These are phyloP conservation scores for Armadillidium nasatum DNA, from an alignment of 1,140 invertebrate genomes.

Conservation along the genomic window DNA sequence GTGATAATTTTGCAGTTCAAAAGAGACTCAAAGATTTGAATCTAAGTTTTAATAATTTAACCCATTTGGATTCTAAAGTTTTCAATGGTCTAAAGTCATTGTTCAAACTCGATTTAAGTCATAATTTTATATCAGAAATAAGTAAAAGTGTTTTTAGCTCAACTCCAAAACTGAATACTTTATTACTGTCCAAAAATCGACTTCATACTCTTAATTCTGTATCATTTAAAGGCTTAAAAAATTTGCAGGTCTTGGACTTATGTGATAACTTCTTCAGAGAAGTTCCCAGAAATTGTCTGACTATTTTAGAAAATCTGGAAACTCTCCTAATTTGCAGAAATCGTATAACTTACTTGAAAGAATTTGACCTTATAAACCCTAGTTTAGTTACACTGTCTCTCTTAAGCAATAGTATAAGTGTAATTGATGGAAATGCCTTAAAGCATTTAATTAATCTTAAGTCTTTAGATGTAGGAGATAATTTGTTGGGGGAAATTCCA, in stretches of 20 bases:
- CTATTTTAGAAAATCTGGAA: constrained; percentile 23
- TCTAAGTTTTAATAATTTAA: constrained; percentile 4
- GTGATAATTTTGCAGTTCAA: not conserved
- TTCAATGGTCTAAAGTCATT: not conserved
- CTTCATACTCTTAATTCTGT: constrained; percentile 30
- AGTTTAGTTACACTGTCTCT: constrained; percentile 27
- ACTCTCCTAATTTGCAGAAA: constrained; percentile 38
- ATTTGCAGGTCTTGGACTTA: constrained; percentile 32
- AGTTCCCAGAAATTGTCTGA: constrained; percentile 29
- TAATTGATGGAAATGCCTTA: constrained; percentile 31
- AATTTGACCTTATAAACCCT: constrained; percentile 25
- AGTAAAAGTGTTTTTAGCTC: not conserved
- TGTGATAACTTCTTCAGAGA: constrained; percentile 39
- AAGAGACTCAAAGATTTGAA: not conserved
- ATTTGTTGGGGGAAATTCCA: constrained; percentile 33
- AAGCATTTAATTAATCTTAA: constrained; percentile 14
- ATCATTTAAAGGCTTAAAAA: constrained; percentile 28
- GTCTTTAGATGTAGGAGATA: constrained; percentile 30
- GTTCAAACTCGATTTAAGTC: not conserved
- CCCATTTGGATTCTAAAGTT: not conserved
- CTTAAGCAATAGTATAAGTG: constrained; percentile 35
- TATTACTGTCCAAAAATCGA: constrained; percentile 34
- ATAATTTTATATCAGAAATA: constrained; percentile 1
- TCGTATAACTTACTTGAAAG: constrained; percentile 28
- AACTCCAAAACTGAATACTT: constrained; percentile 29